These are phyloP conservation scores for Molossus molossus DNA, from an alignment of 2,797 vertebrate species.

Conservation along the genomic window DNA sequence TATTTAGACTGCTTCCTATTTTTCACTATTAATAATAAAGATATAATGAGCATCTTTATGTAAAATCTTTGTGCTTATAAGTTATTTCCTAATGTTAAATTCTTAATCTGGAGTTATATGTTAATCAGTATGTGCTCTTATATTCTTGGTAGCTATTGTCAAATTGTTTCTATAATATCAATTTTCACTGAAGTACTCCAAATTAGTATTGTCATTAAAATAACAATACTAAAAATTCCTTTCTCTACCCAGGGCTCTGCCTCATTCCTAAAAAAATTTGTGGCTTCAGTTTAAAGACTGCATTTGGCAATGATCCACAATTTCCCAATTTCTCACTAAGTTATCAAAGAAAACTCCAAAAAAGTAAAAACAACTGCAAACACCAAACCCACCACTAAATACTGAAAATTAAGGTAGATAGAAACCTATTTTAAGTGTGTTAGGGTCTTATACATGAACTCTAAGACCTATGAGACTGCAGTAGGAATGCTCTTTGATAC, in stretches of 20 bases:
- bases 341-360: neutral
- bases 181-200: constrained; percentile 22
- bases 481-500: neutral
- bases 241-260: neutral
- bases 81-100: constrained; percentile 36
- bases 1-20: neutral
- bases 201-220: constrained; percentile 2
- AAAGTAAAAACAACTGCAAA: neutral
- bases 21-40: constrained; percentile 40
- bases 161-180: constrained; percentile 41
- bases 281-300: constrained; percentile 46
- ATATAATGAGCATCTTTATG: neutral
- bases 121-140: neutral
- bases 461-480: neutral
- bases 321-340: constrained; percentile 8
- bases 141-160: neutral
- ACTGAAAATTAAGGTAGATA: neutral
- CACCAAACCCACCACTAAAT: neutral
- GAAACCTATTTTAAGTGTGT: neutral
- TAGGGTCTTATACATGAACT: neutral
- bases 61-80: constrained; percentile 16
- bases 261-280: neutral
- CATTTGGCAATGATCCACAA: neutral
- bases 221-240: neutral
- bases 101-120: neutral